phyloP scores from a whole-genome alignment of 2,888 invertebrate genomes.

The Taphrorychus bicolor region DNA sequence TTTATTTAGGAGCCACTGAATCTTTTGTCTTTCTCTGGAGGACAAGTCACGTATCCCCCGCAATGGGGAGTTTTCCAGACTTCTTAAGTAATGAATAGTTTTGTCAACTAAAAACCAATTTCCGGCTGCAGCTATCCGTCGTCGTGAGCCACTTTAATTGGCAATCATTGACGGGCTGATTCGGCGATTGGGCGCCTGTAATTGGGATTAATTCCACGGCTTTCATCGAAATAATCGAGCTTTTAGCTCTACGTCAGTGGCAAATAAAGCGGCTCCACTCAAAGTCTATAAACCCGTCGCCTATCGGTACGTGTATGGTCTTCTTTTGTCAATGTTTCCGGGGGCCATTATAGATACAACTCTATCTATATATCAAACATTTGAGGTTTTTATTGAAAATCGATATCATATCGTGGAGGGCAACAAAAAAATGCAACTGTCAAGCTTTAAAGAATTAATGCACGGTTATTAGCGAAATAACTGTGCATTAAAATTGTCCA shows the following conservation, averaged over 20 bases:
- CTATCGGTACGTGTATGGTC: not conserved
- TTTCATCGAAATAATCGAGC: slow-evolving; percentile 30
- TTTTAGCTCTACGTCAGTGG: slow-evolving; percentile 25
- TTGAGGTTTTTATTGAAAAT: no score
- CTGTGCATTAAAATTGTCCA: no score
- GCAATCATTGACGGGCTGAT: slow-evolving; percentile 32
- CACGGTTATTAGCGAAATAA: no score
- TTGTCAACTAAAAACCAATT: not conserved
- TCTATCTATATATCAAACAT: no score
- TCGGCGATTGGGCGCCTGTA: slow-evolving; percentile 29
- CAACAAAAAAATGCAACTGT: no score
- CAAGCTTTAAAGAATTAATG: no score
- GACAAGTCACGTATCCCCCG: not conserved
- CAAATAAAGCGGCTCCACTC: slow-evolving; percentile 24
- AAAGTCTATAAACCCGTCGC: not conserved
- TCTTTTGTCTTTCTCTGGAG: not conserved
- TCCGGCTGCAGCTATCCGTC: not conserved
- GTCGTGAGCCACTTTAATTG: slow-evolving; percentile 29
- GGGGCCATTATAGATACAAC: no score
- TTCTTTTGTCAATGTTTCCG: no score
- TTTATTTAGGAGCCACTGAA: not conserved
- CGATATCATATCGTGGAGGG: no score
- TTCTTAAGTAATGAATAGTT: not conserved
- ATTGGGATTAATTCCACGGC: slow-evolving; percentile 33
- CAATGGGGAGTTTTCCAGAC: not conserved